These are phyloP conservation scores for Odontomyia ornata DNA, from an alignment of 2,888 invertebrate species.

Conservation along the genomic window DNA sequence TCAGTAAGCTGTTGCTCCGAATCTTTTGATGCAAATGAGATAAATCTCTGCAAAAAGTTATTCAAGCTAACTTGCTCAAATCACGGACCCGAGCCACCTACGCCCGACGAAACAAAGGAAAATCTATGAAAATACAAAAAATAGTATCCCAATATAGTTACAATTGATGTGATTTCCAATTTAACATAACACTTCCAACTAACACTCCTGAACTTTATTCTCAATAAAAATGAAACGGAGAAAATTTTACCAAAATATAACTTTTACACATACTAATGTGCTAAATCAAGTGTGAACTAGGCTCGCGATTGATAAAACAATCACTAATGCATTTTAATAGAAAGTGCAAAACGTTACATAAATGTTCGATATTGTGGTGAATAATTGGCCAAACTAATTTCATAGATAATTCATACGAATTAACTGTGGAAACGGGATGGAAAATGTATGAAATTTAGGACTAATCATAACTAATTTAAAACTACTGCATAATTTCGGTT, in stretches of 20 bases:
- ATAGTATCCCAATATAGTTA: not conserved
- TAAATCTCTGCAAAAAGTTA: not conserved
- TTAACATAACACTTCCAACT: not conserved
- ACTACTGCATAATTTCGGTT: not conserved
- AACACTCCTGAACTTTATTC: not conserved
- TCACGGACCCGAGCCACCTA: not conserved
- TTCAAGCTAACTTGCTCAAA: not conserved
- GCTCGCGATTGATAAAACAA: not conserved
- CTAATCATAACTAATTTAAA: constrained; percentile 39
- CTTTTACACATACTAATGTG: not conserved
- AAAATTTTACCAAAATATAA: too few relatives aligned
- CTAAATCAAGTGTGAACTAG: not conserved
- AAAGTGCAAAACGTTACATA: not conserved
- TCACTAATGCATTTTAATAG: not conserved
- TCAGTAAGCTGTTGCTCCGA: constrained; percentile 54
- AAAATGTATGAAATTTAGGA: constrained; percentile 21
- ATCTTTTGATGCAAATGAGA: constrained; percentile 27
- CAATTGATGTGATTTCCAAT: not conserved
- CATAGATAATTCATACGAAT: not conserved
- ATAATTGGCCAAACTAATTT: not conserved
- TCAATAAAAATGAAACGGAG: too few relatives aligned
- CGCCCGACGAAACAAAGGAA: not conserved
- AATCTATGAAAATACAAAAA: constrained; percentile 18
- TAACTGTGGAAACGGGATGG: not conserved
- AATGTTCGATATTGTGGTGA: constrained; percentile 26